phyloP scores from a whole-genome alignment of 1,140 invertebrate species.

The Drosophila rufa region DNA sequence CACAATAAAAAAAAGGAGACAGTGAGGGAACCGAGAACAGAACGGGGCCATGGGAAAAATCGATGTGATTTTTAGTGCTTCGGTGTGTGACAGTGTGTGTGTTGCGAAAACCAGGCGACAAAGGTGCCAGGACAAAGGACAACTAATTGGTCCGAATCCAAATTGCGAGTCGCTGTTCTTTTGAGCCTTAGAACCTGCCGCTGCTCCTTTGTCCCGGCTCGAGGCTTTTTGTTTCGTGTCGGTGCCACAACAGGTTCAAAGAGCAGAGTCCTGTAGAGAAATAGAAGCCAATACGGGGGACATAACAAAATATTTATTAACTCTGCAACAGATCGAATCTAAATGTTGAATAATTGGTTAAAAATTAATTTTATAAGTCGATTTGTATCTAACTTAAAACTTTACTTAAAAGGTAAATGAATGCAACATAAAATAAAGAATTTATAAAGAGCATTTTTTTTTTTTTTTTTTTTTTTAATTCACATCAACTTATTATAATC shows the following conservation, averaged over 20 bases:
- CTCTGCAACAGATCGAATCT: background rate
- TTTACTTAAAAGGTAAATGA: too few species aligned
- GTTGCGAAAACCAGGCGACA: constrained; percentile 50
- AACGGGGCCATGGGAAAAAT: constrained; percentile 37
- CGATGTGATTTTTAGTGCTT: constrained; percentile 24
- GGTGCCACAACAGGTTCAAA: constrained; percentile 45
- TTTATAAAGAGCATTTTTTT: too few species aligned
- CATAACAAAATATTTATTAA: background rate
- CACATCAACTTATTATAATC: too few species aligned
- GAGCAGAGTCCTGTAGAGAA: background rate
- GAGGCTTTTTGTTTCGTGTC: constrained; percentile 14
- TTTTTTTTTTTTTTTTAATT: too few species aligned
- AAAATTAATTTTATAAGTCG: background rate
- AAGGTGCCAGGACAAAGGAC: constrained; percentile 47
- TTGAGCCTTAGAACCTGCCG: constrained; percentile 40
- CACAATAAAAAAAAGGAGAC: background rate
- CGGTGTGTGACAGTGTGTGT: background rate
- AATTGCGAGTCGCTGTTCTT: constrained; percentile 53
- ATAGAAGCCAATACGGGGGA: background rate
- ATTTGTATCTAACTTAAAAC: too few species aligned
- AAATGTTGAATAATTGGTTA: background rate
- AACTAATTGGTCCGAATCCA: constrained; percentile 61
- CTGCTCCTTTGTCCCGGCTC: constrained; percentile 19
- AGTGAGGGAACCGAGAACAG: background rate
- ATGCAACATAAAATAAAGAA: too few species aligned